These are phyloP conservation scores for Mamestra brassicae DNA, from an alignment of 2,888 invertebrate species.

Conservation along the genomic window DNA sequence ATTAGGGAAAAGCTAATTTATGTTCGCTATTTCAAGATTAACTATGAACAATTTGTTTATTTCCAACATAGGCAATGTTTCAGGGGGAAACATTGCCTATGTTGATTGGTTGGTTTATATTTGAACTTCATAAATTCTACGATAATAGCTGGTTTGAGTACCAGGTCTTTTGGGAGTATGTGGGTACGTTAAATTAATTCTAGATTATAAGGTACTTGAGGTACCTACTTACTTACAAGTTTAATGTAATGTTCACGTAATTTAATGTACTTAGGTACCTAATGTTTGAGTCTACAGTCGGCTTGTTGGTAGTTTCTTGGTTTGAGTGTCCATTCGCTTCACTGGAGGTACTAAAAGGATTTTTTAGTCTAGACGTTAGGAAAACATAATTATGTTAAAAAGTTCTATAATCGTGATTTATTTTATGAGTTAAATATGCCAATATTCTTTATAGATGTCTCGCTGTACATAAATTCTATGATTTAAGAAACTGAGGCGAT, in stretches of 20 bases:
- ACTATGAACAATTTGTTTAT: too few species aligned
- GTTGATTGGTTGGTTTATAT: too few species aligned
- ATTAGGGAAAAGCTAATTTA: too few species aligned
- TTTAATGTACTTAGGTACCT: not conserved
- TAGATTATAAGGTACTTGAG: not conserved
- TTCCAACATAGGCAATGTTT: too few species aligned
- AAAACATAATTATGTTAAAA: not conserved
- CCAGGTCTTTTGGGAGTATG: not conserved
- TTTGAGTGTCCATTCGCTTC: not conserved
- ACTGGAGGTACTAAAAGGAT: not conserved
- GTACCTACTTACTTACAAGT: not conserved
- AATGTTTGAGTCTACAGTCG: conserved; percentile 9
- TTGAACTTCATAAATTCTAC: too few species aligned
- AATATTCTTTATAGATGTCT: too few species aligned
- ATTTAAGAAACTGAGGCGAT: too few species aligned
- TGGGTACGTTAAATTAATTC: not conserved
- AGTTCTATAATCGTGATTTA: not conserved
- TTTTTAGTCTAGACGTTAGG: conserved; percentile 2
- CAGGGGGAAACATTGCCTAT: too few species aligned
- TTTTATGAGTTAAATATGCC: too few species aligned
- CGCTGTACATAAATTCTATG: too few species aligned
- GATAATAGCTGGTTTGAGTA: too few species aligned
- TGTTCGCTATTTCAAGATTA: too few species aligned
- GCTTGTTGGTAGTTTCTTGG: conserved; percentile 6
- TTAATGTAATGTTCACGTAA: conserved; percentile 17